Base-by-base conservation (phyloP, 1,140 invertebrate genomes). In the Stegodyphus dumicola region DNA sequence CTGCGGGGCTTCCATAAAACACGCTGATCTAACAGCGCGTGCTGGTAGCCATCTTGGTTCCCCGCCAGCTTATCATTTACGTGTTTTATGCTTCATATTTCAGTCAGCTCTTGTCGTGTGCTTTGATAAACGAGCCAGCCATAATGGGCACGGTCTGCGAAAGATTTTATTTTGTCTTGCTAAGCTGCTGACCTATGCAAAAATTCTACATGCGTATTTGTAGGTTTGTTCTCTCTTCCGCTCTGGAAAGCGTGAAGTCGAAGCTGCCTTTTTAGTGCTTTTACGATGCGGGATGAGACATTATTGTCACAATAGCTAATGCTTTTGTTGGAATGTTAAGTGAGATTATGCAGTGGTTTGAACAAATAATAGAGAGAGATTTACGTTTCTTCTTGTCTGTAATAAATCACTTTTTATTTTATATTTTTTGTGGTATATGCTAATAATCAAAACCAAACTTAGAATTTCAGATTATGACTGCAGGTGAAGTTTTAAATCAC, bases 71-170 rank as follows among this genome's bases (percentile, higher is more conserved):
- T 83, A 83, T 83, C 80, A 83, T 83, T 83, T 74, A 71, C 80
- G 80, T 83, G 80, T 83, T 83, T 83, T 83, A 83, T 83, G 80
- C 80, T 54, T 66, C 80, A 75, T 83, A 83, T 83, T 83, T 83
- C 80, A 75, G 80, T 83, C 80, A 75, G 64, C 60, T 18, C 60
- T 66, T 83, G 80, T 83, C 80, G 80, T 74, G 71, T 49, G 69
- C 17, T n/a, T 56, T 83, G 73, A 83, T 83, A 83, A 75, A 83
- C 80, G 70, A 75, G 56, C n/a, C 56, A 48, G 60, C 60, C 53
- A 71, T 83, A 83, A 83, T 83, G 71, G 80, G 80, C 60, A 65
- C 53, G 51, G 70, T 18, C 70, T 17, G 54, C 15, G 52, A 64
- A 70, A 81, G 80, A 83, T 83, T 83, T 83, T 83, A 75, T 83